These are phyloP conservation scores for Aurelia sp. DNA, from an alignment of 30 jellyfish, hydroid and myxozoan genomes.

Conservation along the genomic window DNA sequence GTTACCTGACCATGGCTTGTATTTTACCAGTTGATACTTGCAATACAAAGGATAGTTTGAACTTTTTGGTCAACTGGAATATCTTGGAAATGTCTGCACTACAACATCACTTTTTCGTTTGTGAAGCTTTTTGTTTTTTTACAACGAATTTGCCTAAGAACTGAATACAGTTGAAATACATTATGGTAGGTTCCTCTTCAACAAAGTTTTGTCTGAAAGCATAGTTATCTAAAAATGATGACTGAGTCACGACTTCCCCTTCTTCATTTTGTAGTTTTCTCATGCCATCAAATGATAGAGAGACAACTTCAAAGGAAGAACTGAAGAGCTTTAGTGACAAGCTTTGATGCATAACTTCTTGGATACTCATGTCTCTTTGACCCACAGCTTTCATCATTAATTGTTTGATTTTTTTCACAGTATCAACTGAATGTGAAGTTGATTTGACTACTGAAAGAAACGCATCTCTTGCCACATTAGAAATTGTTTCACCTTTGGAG, in stretches of 20 bases:
- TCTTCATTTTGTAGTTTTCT: background rate
- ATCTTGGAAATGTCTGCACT: slow-evolving; percentile 31
- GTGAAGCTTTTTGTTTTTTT: slow-evolving; percentile 21
- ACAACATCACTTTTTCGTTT: slow-evolving; percentile 18
- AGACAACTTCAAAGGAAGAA: slow-evolving; percentile 25
- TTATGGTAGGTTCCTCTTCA: slow-evolving; percentile 27
- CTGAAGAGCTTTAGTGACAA: slow-evolving; percentile 27
- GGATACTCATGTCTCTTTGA: slow-evolving; percentile 32
- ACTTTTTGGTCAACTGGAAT: slow-evolving; percentile 33
- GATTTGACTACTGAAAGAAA: background rate
- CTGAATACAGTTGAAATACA: slow-evolving; percentile 30
- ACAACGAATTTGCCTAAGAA: slow-evolving; percentile 23
- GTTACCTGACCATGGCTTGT: slow-evolving; percentile 56
- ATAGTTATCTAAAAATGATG: slow-evolving; percentile 34
- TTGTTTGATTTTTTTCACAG: background rate
- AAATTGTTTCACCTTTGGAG: slow-evolving; percentile 29
- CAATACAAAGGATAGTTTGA: slow-evolving; percentile 26
- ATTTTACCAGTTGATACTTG: slow-evolving; percentile 52
- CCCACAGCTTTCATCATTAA: slow-evolving; percentile 17
- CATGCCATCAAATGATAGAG: background rate
- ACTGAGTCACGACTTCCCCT: background rate
- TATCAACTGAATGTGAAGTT: background rate
- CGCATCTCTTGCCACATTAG: slow-evolving; percentile 38
- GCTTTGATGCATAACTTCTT: slow-evolving; percentile 34
- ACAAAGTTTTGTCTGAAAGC: slow-evolving; percentile 35